Evolutionary conservation across 2,888 invertebrate genomes (phyloP).

Genomic region (Pristionchus fissidentatus): DNA sequence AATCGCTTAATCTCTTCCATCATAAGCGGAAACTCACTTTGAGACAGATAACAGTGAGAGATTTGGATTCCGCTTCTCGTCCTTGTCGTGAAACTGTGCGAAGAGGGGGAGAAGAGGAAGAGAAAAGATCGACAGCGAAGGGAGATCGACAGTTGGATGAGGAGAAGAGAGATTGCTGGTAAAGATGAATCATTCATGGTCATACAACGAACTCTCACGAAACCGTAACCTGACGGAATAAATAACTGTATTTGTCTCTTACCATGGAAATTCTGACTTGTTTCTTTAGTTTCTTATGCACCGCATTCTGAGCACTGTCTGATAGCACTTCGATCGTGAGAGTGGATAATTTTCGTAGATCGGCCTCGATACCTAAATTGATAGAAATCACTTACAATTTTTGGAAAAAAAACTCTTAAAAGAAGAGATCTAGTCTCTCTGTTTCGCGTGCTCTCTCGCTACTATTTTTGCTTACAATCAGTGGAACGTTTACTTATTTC

Average conservation of each 20-base stretch:
- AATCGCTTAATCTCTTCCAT: neutral
- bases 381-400: neutral
- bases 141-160: constrained; percentile 16
- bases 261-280: neutral
- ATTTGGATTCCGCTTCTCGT: neutral
- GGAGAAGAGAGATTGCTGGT: constrained; percentile 30
- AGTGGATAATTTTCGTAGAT: neutral
- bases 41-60: neutral
- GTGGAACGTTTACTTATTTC: too few species aligned
- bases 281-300: neutral
- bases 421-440: neutral
- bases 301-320: too few species aligned
- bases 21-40: neutral
- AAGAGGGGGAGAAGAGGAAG: neutral
- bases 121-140: constrained; percentile 12
- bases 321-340: neutral
- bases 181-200: too few species aligned
- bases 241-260: neutral
- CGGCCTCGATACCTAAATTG: neutral
- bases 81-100: neutral
- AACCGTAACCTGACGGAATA: too few species aligned
- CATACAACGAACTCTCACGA: neutral
- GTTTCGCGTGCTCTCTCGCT: neutral
- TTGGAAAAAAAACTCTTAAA: neutral
- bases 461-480: too few species aligned